Evolutionary conservation across 1,140 invertebrate species (phyloP), one percentile per base, ranked within the genome.

Genomic region (Meteorus sp.): DNA sequence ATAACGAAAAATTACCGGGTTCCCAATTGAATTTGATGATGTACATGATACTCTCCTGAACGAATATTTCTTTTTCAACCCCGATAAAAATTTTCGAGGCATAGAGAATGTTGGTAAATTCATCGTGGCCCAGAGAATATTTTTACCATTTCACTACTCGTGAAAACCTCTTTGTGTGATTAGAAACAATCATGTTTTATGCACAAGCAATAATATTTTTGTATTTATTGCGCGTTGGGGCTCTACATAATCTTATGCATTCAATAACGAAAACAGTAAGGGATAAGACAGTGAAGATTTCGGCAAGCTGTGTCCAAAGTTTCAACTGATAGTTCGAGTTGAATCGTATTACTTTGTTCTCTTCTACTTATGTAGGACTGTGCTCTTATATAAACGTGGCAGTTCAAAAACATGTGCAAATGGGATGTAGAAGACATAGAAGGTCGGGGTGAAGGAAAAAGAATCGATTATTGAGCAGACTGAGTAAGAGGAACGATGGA

Each of bases 211-310:
- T 58, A 61, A 64, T 57, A 62, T 64, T 68, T 72, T 62, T 56
- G 54, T 61, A 61, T 65, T 51, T 29, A 58, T 59, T 55, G 64
- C 70, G 68, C 70, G 71, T 55, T 71, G 68, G 71, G 69, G 65
- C 67, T 67, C 62, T 62, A 67, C 61, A 63, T 71, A 70, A 71
- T 70, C 69, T 63, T 64, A 56, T 27, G 47, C n/a, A 61, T 52
- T 55, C 9, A 45, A 41, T 9, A 33, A 47, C 48, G 44, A 39
- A 37, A 25, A 60, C 33, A 15, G 45, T 19, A 19, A 25, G 23
- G 53, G 35, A 43, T 52, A 33, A 43, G 20, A 47, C 43, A n/a
- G 52, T 31, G 31, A 23, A 39, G 39, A 50, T 19, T 25, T 54
- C 33, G 43, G 13, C 27, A 31, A 20, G 13, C 52, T 39, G 52